A percentile compares a stretch with the other conserved stretches of the same genome.
Conservation (phyloP, 2,888 invertebrate species). For the Noctua pronuba region DNA sequence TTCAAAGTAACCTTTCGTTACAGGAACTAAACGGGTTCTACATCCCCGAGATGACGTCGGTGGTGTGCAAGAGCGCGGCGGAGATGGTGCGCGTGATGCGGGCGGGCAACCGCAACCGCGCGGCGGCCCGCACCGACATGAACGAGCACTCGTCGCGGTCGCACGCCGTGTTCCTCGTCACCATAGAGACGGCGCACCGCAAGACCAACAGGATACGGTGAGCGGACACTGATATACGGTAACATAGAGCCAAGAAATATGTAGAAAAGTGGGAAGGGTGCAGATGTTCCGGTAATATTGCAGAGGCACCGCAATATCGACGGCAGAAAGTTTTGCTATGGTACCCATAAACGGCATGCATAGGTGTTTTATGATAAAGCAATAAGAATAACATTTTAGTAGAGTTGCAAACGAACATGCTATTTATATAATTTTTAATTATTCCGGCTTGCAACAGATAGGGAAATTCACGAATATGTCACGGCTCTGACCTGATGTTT, state of each 20-base stretch:
- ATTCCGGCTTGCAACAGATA: not conserved
- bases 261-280: not conserved
- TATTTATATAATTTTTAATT: not conserved
- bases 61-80: constrained; percentile 97
- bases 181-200: constrained; percentile 95
- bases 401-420: not conserved
- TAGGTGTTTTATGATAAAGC: not conserved
- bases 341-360: too few species aligned
- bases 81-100: constrained; percentile 99
- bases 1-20: not conserved
- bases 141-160: constrained; percentile 99
- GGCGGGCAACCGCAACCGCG: constrained; percentile 97
- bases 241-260: not conserved
- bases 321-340: not conserved
- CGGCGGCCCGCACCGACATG: constrained; percentile 99
- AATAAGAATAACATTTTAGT: not conserved
- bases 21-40: constrained; percentile 95
- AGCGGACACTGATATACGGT: constrained; percentile 41
- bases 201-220: constrained; percentile 86
- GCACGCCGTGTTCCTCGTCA: constrained; percentile 99
- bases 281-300: not conserved
- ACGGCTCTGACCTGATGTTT: not conserved
- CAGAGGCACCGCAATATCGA: too few species aligned
- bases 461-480: not conserved
- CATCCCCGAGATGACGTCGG: constrained; percentile 98